Base-by-base conservation (phyloP, 2,888 invertebrate genomes). In the Drosophila demipolita region DNA sequence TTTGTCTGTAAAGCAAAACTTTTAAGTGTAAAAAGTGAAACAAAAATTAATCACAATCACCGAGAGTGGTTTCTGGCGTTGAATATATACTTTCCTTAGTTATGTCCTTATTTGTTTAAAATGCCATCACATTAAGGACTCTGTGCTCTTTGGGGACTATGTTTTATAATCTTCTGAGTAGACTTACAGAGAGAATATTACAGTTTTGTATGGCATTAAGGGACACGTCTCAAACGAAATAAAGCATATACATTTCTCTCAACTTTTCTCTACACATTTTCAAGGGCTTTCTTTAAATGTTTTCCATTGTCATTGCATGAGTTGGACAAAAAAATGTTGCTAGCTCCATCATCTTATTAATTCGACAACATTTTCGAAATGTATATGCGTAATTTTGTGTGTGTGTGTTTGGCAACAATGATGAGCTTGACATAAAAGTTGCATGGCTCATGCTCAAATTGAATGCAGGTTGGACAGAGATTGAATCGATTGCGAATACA, bases 401-500 rank as follows among this genome's bases (percentile, higher is more conserved):
- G 7, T 23, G 20, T 45, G 20, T 45, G 20, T 23, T 15, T 23
- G 8, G 45, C 45, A 45, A 45, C 20, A 45, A 45, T 23, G 45
- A 45, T 45, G 45, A 45, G 45, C 45, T 45, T 45, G 45, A 64
- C 66, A 80, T 61, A 73, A 80, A 80, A 66, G 36, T 73, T 76
- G 65, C 73, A 78, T 53, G 78, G 60, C 63, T 74, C 54, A 63
- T 68, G 68, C 61, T 73, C 20, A 54, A 66, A 55, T 71, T 72
- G 67, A 75, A 66, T 79, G 75, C 72, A 54, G 42, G 54, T 26
- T 49, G 40, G 42, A 50, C 60, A 40, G 33, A 35, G 49, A 50
- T 64, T 40, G 62, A 80, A 78, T 80, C 81, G 62, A 80, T 83
- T 59, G 29, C 65, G 40, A 66, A 69, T 40, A 74, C 60, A 83